Conservation (phyloP, 2,888 invertebrate species). For the Eutolmus rufibarbis region DNA sequence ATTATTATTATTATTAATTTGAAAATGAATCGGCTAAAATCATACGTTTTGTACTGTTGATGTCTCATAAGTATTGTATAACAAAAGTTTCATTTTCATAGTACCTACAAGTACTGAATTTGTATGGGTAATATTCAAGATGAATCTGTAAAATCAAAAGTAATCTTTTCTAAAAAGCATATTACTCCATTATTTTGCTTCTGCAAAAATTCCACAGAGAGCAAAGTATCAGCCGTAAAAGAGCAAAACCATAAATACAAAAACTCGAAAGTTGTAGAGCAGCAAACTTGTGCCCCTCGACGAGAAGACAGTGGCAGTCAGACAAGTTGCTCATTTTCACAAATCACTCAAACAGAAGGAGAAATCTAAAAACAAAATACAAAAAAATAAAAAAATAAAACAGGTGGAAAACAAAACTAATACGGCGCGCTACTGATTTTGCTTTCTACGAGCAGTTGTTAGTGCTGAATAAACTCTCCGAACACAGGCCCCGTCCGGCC, state of each 20-base stretch:
- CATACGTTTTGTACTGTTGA: no score
- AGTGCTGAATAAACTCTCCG: conserved; percentile 19
- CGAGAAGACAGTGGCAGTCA: background rate
- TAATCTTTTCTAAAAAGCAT: background rate
- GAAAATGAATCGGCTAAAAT: no score
- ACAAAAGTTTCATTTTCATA: no score
- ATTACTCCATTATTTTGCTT: background rate
- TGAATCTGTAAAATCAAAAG: background rate
- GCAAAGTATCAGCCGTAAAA: background rate
- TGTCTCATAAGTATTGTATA: no score
- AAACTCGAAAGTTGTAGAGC: background rate
- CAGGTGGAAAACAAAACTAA: background rate
- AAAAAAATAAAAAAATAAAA: background rate
- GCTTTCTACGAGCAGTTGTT: conserved; percentile 8
- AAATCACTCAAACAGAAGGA: background rate
- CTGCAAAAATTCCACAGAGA: background rate
- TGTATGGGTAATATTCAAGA: no score
- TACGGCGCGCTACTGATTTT: conserved; percentile 26
- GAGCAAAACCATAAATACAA: background rate
- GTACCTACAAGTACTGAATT: no score
- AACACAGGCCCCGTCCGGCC: background rate
- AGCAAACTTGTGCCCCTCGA: background rate
- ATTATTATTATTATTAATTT: no score
- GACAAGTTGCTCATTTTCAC: conserved; percentile 6
- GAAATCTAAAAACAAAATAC: background rate